phyloP scores from a whole-genome alignment of 2,888 invertebrate genomes.

The Sipha maydis region DNA sequence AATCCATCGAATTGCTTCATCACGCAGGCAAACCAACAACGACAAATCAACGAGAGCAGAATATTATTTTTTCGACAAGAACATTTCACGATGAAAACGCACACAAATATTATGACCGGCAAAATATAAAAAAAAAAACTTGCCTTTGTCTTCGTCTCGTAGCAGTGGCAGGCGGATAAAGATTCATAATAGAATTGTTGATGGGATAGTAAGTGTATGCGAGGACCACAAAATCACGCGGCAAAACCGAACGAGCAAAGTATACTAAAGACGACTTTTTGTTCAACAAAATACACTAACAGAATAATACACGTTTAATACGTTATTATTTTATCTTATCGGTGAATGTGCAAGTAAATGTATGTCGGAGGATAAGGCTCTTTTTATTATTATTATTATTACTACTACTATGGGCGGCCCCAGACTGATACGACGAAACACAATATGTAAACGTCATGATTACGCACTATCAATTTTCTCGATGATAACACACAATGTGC shows the following conservation, averaged over 20 bases:
- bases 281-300: conserved; percentile 43
- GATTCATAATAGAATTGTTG: background rate
- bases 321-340: conserved; percentile 52
- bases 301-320: background rate
- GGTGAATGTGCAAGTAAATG: conserved; percentile 4
- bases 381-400: conserved; percentile 32
- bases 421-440: conserved; percentile 43
- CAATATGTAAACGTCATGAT: conserved; percentile 23
- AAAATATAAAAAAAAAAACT: conserved; percentile 18
- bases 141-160: background rate
- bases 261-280: conserved; percentile 56
- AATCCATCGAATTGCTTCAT: conserved; percentile 39
- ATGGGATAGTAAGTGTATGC: background rate
- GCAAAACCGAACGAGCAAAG: conserved; percentile 54
- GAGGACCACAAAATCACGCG: conserved; percentile 18
- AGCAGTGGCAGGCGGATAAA: background rate
- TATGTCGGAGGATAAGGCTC: conserved; percentile 53
- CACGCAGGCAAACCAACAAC: conserved; percentile 22
- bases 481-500: conserved; percentile 13
- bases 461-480: conserved; percentile 27
- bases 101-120: background rate
- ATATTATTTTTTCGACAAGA: background rate
- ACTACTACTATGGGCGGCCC: conserved; percentile 39
- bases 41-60: background rate
- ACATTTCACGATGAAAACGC: background rate